Evolutionary conservation across 2,113 vertebrate species (phyloP), one percentile per base, ranked within the genome.

Genomic region (Hirundichthys speculiger): DNA sequence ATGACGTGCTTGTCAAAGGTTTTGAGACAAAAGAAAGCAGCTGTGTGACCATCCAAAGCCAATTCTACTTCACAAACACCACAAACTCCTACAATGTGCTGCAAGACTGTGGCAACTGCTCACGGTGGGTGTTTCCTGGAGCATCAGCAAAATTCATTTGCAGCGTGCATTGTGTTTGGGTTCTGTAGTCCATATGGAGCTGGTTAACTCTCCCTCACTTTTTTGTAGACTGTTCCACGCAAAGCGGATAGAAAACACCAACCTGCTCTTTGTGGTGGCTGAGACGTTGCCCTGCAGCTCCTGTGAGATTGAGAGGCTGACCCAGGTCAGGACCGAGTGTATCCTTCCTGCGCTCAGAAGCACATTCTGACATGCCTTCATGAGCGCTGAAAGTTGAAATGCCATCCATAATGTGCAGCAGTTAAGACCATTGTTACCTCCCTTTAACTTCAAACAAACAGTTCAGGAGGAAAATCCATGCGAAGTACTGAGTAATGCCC

Each of bases 81-180:
- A 97, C 96, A 4, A 93, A 94, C 87, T 96, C 95, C 49, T 98
- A 98, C 88, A 97, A 95, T 0, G 88, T 96, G 72, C 94, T 99
- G 83, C 97, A 98, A 41, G 98, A 99, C 92, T 99, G 98, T 15
- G 96, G 95, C 27, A 98, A 99, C 92, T 99, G 98, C 88, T 99
- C 97, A 79, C 95, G 98, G 98, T 99, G 64, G 2, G 77, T 5
- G 68, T 62, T 72, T 62, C 49, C 30, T n/a, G 19, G 10, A 34
- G 22, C 16, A 16, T 73, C 70, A 79, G 60, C 73, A 69, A 30
- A 69, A 77, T 22, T 73, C 18, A 14, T 38, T 47, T 3, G 46
- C 20, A n/a, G 39, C 12, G 18, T 50, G 4, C 42, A 22, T 62
- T 3, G 2, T 42, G 38, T 57, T 45, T 49, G 51, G 51, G 40